Conservation (phyloP, 2,888 invertebrate species). For the Amphipoea lucens region DNA sequence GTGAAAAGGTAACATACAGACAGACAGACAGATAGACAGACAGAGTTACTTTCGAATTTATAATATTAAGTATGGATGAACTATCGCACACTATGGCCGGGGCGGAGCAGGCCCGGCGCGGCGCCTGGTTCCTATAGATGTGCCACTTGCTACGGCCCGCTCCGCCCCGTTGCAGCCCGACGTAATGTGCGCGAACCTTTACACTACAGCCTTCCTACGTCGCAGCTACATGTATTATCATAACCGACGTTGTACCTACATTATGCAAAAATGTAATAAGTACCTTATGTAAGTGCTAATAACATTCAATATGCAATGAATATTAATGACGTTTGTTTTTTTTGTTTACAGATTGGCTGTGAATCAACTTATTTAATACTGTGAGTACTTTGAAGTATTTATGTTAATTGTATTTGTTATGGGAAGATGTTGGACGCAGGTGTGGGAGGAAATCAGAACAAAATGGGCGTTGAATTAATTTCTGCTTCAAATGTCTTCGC, state of each 20-base stretch:
- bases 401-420: conserved; percentile 46
- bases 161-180: too few species aligned
- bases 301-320: conserved; percentile 47
- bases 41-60: too few species aligned
- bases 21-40: too few species aligned
- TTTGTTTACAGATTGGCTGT: conserved; percentile 70
- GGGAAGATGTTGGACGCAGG: background rate
- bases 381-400: conserved; percentile 67
- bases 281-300: conserved; percentile 22
- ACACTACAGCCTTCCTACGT: conserved; percentile 25
- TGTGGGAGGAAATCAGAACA: conserved; percentile 8
- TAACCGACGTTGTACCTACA: conserved; percentile 25
- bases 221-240: conserved; percentile 51
- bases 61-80: too few species aligned
- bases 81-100: too few species aligned
- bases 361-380: conserved; percentile 66
- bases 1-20: too few species aligned
- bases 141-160: too few species aligned
- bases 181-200: too few species aligned
- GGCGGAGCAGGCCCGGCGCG: too few species aligned
- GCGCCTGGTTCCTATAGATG: too few species aligned
- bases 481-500: background rate
- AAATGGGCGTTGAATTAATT: conserved; percentile 10
- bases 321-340: conserved; percentile 58
- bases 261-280: conserved; percentile 56